phyloP scores from a whole-genome alignment of 2,888 invertebrate genomes.

The Mechanitis mazaeus region DNA sequence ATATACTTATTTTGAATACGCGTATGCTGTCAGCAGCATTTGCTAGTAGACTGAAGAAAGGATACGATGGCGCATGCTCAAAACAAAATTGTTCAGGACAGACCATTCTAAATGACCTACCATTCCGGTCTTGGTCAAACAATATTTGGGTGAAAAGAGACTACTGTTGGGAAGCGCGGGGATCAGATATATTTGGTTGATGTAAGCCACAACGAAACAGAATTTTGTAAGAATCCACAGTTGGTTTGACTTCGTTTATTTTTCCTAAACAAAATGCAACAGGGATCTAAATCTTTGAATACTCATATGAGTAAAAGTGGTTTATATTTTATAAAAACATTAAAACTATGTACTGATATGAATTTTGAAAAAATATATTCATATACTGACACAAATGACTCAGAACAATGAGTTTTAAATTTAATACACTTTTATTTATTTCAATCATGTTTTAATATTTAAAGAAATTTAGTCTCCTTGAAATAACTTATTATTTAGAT shows the following conservation, averaged over 20 bases:
- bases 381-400: too few species aligned
- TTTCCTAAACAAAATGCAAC: slow-evolving; percentile 13
- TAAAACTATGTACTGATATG: too few species aligned
- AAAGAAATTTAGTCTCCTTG: too few species aligned
- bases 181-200: slow-evolving; percentile 39
- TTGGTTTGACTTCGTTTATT: slow-evolving; percentile 50
- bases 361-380: too few species aligned
- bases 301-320: too few species aligned
- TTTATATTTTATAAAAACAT: too few species aligned
- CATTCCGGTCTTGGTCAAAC: slow-evolving; percentile 30
- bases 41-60: slow-evolving; percentile 30
- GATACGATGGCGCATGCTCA: slow-evolving; percentile 56
- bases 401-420: too few species aligned
- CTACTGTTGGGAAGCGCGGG: slow-evolving; percentile 13
- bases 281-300: too few species aligned
- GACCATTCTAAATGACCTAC: slow-evolving; percentile 42
- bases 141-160: slow-evolving; percentile 22
- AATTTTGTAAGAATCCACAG: slow-evolving; percentile 58
- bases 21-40: slow-evolving; percentile 12
- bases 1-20: slow-evolving; percentile 3
- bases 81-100: slow-evolving; percentile 40
- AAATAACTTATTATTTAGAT: too few species aligned
- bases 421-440: too few species aligned
- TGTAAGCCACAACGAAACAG: slow-evolving; percentile 36
- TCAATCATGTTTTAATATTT: too few species aligned